Conservation (phyloP, 2,797 vertebrate species). For the Poeciliopsis presidionis region DNA sequence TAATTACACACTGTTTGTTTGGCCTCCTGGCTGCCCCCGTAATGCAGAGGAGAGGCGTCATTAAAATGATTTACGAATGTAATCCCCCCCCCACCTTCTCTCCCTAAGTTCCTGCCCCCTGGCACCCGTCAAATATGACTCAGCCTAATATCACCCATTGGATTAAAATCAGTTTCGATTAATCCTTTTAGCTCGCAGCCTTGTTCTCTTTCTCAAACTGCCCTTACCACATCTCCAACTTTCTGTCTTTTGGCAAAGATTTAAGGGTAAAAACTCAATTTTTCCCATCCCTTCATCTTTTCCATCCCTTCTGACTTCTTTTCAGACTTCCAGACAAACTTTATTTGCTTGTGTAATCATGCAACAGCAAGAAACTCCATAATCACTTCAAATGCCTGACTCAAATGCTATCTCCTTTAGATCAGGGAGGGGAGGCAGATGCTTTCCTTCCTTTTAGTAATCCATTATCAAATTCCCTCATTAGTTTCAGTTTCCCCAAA, state of each 20-base stretch:
- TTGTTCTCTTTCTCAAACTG: constrained; percentile 35
- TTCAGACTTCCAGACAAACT: constrained; percentile 34
- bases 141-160: constrained; percentile 62
- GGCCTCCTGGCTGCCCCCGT: constrained; percentile 70
- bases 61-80: constrained; percentile 78
- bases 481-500: constrained; percentile 26
- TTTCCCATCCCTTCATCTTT: constrained; percentile 5
- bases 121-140: constrained; percentile 59
- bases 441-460: constrained; percentile 42
- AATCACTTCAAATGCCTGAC: constrained; percentile 40
- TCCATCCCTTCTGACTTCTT: not conserved
- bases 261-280: constrained; percentile 32
- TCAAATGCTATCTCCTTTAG: constrained; percentile 47
- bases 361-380: constrained; percentile 38
- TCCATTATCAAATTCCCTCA: constrained; percentile 4
- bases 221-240: constrained; percentile 54
- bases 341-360: constrained; percentile 51
- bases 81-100: constrained; percentile 43
- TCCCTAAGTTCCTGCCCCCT: constrained; percentile 36
- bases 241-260: constrained; percentile 34
- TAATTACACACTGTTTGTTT: constrained; percentile 80
- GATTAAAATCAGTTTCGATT: constrained; percentile 68
- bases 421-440: constrained; percentile 24
- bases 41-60: constrained; percentile 71
- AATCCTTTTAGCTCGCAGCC: constrained; percentile 57